Evolutionary conservation across 2,888 invertebrate species (phyloP).

Genomic region (Perizoma flavofasciatum): DNA sequence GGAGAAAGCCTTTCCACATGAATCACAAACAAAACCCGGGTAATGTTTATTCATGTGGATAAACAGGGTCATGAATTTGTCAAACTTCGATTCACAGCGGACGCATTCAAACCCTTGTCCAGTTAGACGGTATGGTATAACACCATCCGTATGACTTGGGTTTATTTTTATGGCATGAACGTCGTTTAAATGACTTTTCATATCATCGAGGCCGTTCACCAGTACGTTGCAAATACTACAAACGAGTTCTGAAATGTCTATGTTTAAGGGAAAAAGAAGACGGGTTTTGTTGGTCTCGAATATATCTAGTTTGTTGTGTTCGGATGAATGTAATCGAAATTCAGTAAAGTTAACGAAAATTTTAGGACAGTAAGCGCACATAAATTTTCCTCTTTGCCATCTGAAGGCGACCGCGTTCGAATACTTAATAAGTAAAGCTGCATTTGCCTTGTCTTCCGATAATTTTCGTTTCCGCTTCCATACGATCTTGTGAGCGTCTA

Average conservation of each 20-base stretch:
- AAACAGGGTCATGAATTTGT: conserved; percentile 56
- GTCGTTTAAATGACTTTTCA: conserved; percentile 56
- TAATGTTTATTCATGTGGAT: conserved; percentile 75
- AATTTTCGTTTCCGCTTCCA: conserved; percentile 58
- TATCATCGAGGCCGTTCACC: conserved; percentile 41
- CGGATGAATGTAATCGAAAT: conserved; percentile 52
- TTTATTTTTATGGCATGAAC: conserved; percentile 48
- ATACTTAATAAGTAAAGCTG: conserved; percentile 58
- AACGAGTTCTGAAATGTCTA: conserved; percentile 60
- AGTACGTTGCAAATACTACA: conserved; percentile 53
- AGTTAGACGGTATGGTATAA: conserved; percentile 61
- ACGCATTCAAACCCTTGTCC: conserved; percentile 58
- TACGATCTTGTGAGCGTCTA: conserved; percentile 44
- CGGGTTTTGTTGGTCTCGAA: conserved; percentile 52
- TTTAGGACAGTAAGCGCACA: conserved; percentile 63
- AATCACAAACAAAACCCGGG: conserved; percentile 68
- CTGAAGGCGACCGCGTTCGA: conserved; percentile 68
- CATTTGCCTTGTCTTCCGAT: conserved; percentile 59
- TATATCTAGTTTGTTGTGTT: conserved; percentile 56
- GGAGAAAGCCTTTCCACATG: conserved; percentile 76
- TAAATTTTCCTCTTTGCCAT: conserved; percentile 62
- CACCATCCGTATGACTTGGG: conserved; percentile 53
- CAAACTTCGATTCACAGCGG: conserved; percentile 50
- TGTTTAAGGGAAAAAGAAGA: conserved; percentile 59
- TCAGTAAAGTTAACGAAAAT: conserved; percentile 48